Conservation (phyloP, 2,113 vertebrate species). For the Anguilla rostrata region DNA sequence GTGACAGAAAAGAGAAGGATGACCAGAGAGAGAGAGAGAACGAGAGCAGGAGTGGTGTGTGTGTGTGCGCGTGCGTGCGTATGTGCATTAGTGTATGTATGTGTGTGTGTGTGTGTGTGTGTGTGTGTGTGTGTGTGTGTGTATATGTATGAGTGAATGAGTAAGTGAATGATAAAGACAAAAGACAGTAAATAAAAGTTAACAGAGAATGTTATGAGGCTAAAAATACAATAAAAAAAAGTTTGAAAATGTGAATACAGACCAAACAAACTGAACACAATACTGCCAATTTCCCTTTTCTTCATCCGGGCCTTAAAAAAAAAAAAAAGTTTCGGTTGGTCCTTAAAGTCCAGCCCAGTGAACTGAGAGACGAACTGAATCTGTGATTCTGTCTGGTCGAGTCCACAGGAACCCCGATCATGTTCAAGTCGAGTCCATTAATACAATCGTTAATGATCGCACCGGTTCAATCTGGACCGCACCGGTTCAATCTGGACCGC, state of each 20-base stretch:
- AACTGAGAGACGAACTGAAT: slow-evolving; percentile 21
- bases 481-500: too few species aligned
- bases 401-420: slow-evolving; percentile 42
- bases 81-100: not conserved
- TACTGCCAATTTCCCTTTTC: slow-evolving; percentile 56
- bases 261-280: slow-evolving; percentile 34
- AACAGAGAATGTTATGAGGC: not conserved
- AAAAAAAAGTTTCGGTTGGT: slow-evolving; percentile 54
- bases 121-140: not conserved
- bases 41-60: not conserved
- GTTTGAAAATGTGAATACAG: slow-evolving; percentile 20
- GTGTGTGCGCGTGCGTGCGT: not conserved
- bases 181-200: slow-evolving; percentile 13
- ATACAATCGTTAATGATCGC: slow-evolving; percentile 24
- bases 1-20: not conserved
- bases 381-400: slow-evolving; percentile 30
- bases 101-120: not conserved
- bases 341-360: slow-evolving; percentile 42
- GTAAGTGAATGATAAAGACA: slow-evolving; percentile 10
- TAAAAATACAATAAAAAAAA: slow-evolving; percentile 35
- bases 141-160: too few species aligned
- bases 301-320: slow-evolving; percentile 33
- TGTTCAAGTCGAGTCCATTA: slow-evolving; percentile 42
- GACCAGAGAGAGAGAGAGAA: not conserved
- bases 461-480: not conserved